Base-by-base conservation (phyloP, 2,113 vertebrate species). In the Boleophthalmus pectinirostris region DNA sequence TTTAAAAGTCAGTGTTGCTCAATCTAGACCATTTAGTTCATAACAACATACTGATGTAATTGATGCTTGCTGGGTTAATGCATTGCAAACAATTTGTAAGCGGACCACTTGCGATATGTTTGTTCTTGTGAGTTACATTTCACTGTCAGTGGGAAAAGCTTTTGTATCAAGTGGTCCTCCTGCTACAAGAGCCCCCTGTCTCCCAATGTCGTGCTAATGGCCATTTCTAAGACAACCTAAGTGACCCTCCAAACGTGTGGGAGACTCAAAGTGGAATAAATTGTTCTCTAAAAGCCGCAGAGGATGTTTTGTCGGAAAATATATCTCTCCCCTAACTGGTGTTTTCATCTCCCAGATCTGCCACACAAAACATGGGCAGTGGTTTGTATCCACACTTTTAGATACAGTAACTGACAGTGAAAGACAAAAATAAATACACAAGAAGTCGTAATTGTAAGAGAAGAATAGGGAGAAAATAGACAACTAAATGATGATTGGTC, bases 181-280 rank as follows among this genome's bases (percentile, higher is more conserved):
- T 69, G 18, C 0, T 21, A 72, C 70, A 35, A 74, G 76, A 75
- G 79, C 66, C 53, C 74, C 76, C 72, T 49, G 66, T 81, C 81
- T 82, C 65, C 82, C 83, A 88, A 74, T 83, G 85, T 73, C n/a
- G 78, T 3, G 21, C 80, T 89, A 90, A 92, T 90, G 81, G 86
- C 74, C 79, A 77, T 81, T 88, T 85, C 92, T 82, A 79, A 74
- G 75, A 73, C 76, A 71, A 83, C 81, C 77, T 75, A 73, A 82
- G 78, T 85, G 87, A 90, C 82, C 88, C 85, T 75, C 23, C 79
- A 75, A 86, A 85, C 85, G 87, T 83, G 78, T 77, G 81, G 83
- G 74, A 60, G 87, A 87, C 76, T 84, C 82, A 82, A 87, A 89
- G 85, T 90, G 87, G 80, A 86, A 87, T 81, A 89, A 93, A 92